Evolutionary conservation across 2,888 invertebrate species (phyloP).

Genomic region (Lordiphosa andalusiaca): DNA sequence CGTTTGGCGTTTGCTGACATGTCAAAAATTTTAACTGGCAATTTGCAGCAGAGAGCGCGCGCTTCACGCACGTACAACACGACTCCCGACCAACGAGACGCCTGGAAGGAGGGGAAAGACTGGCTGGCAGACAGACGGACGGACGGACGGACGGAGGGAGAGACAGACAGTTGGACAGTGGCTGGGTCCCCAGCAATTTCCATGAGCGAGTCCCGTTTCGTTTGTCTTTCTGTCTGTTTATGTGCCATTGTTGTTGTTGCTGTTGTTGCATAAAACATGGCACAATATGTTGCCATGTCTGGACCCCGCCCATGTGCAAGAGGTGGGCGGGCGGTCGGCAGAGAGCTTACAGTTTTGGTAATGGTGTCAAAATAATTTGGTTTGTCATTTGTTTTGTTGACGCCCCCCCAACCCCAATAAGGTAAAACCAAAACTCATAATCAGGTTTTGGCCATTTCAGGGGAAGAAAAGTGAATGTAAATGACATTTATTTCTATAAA

Average conservation of each 20-base stretch:
- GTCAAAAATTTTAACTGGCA: constrained; percentile 74
- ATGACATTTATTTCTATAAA: no score
- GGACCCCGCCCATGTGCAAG: constrained; percentile 4
- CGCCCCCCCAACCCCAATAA: not conserved
- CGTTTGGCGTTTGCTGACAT: constrained; percentile 68
- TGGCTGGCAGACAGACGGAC: no score
- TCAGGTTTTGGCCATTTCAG: no score
- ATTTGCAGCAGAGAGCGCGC: constrained; percentile 64
- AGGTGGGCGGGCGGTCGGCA: no score
- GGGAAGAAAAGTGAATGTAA: no score
- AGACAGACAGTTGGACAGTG: constrained; percentile 14
- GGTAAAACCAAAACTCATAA: not conserved
- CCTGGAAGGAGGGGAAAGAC: constrained; percentile 6
- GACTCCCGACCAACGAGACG: no score
- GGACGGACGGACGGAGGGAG: no score
- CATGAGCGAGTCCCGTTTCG: constrained; percentile 34
- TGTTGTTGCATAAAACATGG: constrained; percentile 58
- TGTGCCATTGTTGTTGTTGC: constrained; percentile 32
- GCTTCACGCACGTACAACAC: constrained; percentile 47
- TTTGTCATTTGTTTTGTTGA: constrained; percentile 62
- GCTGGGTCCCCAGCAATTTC: constrained; percentile 45
- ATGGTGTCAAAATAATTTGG: constrained; percentile 73
- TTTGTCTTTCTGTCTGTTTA: constrained; percentile 3
- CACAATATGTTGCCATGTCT: constrained; percentile 72
- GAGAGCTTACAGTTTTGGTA: constrained; percentile 56